These are phyloP conservation scores for Poliocrania exsul DNA, from an alignment of 2,797 vertebrate species.

Conservation along the genomic window DNA sequence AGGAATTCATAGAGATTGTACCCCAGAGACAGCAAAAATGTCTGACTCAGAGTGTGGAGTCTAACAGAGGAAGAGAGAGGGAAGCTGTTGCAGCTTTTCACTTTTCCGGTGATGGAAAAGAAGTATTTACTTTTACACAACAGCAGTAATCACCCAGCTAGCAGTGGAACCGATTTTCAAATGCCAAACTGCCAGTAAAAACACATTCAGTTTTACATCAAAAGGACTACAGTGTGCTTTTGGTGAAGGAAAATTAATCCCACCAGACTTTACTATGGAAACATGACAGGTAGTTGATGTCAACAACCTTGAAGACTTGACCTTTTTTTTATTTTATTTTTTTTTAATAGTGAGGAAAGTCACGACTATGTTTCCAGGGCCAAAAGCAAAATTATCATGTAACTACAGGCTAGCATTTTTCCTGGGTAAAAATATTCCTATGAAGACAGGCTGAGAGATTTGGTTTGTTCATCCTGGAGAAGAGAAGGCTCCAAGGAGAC, in stretches of 20 bases:
- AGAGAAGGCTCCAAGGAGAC: neutral
- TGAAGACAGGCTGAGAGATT: neutral
- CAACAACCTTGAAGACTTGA: neutral
- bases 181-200: neutral
- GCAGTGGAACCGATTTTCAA: neutral
- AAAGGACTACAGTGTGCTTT: neutral
- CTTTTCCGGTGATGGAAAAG: neutral
- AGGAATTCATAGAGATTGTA: slow-evolving; percentile 20
- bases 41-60: neutral
- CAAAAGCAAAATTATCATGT: neutral
- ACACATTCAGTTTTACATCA: neutral
- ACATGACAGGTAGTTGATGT: neutral
- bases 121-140: neutral
- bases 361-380: neutral
- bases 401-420: neutral
- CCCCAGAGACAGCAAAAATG: slow-evolving; percentile 1
- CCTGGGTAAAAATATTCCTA: neutral
- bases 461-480: neutral
- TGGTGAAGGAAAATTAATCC: neutral
- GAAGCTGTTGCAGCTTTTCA: neutral
- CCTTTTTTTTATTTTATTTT: neutral
- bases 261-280: neutral
- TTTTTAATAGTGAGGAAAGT: neutral
- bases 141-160: neutral
- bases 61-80: neutral